phyloP scores from a whole-genome alignment of 2,888 invertebrate genomes.

The Hypercompe scribonia region DNA sequence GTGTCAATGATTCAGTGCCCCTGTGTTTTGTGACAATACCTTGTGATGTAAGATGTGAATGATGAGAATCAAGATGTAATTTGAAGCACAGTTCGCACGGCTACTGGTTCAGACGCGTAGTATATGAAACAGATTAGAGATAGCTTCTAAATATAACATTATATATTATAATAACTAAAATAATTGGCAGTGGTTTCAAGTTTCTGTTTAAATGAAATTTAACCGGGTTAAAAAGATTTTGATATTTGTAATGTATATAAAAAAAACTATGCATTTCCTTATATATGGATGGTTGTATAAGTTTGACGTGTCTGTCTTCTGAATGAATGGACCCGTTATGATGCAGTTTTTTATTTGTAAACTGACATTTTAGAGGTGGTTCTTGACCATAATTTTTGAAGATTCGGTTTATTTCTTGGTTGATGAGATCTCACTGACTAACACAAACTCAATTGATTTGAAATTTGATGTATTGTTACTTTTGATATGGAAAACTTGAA shows the following conservation, averaged over 20 bases:
- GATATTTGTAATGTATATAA: neutral
- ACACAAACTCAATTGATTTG: too few relatives aligned
- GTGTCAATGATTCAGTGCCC: constrained; percentile 7
- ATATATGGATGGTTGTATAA: too few relatives aligned
- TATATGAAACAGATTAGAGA: constrained; percentile 4
- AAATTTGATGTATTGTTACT: neutral
- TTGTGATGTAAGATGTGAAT: constrained; percentile 4
- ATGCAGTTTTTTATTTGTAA: too few relatives aligned
- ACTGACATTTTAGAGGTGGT: too few relatives aligned
- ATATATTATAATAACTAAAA: neutral
- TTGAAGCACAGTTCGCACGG: constrained; percentile 7
- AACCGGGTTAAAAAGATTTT: neutral
- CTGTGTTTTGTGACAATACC: constrained; percentile 9
- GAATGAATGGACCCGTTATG: too few relatives aligned
- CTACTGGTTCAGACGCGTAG: neutral
- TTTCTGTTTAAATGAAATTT: neutral
- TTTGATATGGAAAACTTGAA: neutral
- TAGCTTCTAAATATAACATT: neutral
- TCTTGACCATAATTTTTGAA: too few relatives aligned
- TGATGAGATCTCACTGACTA: too few relatives aligned
- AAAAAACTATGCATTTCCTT: neutral
- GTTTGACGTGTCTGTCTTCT: too few relatives aligned
- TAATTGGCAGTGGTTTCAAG: neutral
- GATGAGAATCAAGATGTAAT: constrained; percentile 4
- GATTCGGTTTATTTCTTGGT: too few relatives aligned